Base-by-base conservation (phyloP, 2,797 vertebrate genomes). In the Salmo trutta region DNA sequence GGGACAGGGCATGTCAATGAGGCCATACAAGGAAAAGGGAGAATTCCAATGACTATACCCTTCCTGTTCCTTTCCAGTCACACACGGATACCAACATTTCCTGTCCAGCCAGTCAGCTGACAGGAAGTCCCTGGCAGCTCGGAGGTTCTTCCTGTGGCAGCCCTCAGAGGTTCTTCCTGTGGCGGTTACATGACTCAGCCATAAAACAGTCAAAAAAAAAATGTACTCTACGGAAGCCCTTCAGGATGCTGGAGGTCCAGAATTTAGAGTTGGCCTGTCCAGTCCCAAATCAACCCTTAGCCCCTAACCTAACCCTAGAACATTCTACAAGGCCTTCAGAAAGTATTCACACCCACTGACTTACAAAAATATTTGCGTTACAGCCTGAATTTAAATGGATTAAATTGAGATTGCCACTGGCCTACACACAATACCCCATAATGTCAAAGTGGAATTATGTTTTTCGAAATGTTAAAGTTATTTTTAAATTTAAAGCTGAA, bases 61-160 rank as follows among this genome's bases (percentile, higher is more conserved):
- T 73, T 81, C 41, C 17, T 81, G 88, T 90, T 93, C 91, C 91
- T 89, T 79, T 93, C 91, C 91, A 88, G 80, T 86, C 73, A 87
- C 79, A 74, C 77, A 83, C 69, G 15, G 80, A 85, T 79, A 81
- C 69, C 85, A 86, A 78, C 74, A 83, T 89, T 89, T 90, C 87
- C 87, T 88, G 16, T 47, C 77, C 69, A 52, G 53, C 16, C 72
- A 51, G 67, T 87, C 81, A 82, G 78, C 65, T 81, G 80, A 86
- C 81, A 87, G 86, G 86, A 74, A 75, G 77, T 76, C 53, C 8
- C 41, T 54, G 53, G 68, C 27, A 29, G 69, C 77, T 84, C 84
- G 81, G 17, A 19, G 33, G 56, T 56, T 70, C 69, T 47, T 81
- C 77, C 84, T 77, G 70, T 77, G 6, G 52, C 72, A 31, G 31